phyloP scores from a whole-genome alignment of 2,888 invertebrate species.

The Nymphalis urticae region DNA sequence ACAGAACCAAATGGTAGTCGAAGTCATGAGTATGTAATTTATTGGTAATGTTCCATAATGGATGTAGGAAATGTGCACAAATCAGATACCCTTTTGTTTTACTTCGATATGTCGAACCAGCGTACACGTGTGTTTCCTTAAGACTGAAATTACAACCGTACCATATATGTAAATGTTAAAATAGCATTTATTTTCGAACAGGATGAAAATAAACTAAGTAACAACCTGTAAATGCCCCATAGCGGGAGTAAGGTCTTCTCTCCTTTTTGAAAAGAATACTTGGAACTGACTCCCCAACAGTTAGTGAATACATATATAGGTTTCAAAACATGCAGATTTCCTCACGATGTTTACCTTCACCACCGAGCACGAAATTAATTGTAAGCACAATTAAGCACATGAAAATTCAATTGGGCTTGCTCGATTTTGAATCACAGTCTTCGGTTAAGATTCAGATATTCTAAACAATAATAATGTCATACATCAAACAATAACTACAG shows the following conservation, averaged over 20 bases:
- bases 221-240: neutral
- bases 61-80: slow-evolving; percentile 69
- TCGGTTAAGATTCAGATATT: too few relatives aligned
- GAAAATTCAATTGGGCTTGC: too few relatives aligned
- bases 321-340: too few relatives aligned
- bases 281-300: too few relatives aligned
- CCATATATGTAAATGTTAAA: neutral
- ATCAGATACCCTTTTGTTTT: slow-evolving; percentile 50
- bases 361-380: too few relatives aligned
- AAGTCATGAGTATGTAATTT: slow-evolving; percentile 57
- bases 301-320: too few relatives aligned
- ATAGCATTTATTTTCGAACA: neutral
- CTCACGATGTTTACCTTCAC: too few relatives aligned
- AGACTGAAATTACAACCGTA: slow-evolving; percentile 48
- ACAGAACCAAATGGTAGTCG: slow-evolving; percentile 67
- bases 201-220: neutral
- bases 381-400: too few relatives aligned
- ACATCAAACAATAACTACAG: too few relatives aligned
- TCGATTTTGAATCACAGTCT: too few relatives aligned
- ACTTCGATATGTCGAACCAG: slow-evolving; percentile 60
- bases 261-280: neutral
- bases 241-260: too few relatives aligned
- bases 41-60: slow-evolving; percentile 52
- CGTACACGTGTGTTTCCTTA: slow-evolving; percentile 54
- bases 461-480: too few relatives aligned